Evolutionary conservation across 2,888 invertebrate genomes (phyloP).

Genomic region (Saturnia pavonia): DNA sequence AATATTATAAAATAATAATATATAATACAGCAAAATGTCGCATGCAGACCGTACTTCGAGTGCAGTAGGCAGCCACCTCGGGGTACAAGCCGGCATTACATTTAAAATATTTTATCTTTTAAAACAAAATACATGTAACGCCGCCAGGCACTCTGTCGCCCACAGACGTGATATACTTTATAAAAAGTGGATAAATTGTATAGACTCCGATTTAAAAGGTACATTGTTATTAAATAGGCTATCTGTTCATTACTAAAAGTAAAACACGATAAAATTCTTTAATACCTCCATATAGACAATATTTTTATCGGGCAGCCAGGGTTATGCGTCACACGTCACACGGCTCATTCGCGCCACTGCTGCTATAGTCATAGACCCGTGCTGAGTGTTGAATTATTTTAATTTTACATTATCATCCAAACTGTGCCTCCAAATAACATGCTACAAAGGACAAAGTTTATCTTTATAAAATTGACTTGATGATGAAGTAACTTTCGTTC

Average conservation of each 20-base stretch:
- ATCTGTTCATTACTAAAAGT: neutral
- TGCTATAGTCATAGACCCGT: no score
- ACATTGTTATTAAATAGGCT: neutral
- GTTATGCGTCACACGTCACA: no score
- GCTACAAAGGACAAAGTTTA: no score
- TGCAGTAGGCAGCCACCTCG: conserved; percentile 30
- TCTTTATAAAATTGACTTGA: no score
- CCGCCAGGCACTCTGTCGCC: conserved; percentile 33
- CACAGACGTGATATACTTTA: conserved; percentile 10
- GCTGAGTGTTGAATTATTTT: no score
- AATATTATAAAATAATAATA: no score
- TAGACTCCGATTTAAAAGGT: neutral
- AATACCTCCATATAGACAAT: no score
- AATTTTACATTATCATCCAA: no score
- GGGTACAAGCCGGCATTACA: conserved; percentile 38
- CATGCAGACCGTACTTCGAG: neutral
- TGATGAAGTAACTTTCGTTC: no score
- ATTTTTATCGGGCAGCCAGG: no score
- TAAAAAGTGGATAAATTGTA: neutral
- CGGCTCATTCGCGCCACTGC: no score
- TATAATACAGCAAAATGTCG: neutral
- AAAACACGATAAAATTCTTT: neutral
- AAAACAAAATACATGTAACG: conserved; percentile 50
- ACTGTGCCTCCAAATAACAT: no score
- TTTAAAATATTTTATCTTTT: conserved; percentile 54